These are phyloP conservation scores for Caenorhabditis becei DNA, from an alignment of 2,888 invertebrate species.

Conservation along the genomic window DNA sequence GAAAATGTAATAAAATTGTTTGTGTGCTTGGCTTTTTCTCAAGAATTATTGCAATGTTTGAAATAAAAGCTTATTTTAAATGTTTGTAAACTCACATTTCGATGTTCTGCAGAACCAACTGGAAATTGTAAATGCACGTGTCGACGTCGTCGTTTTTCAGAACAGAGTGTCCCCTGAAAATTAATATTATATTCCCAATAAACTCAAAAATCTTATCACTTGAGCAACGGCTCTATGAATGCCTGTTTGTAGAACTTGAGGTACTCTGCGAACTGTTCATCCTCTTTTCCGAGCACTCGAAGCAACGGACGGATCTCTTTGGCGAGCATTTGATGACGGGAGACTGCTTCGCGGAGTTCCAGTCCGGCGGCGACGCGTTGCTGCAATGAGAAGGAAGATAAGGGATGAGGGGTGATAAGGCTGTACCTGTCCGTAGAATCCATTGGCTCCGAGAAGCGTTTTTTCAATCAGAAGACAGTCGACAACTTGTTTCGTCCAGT, in stretches of 20 bases:
- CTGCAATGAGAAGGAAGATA: conserved; percentile 17
- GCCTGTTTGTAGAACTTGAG: conserved; percentile 62
- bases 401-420: neutral
- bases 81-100: conserved; percentile 42
- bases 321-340: conserved; percentile 68
- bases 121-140: conserved; percentile 60
- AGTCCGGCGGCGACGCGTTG: conserved; percentile 59
- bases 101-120: conserved; percentile 58
- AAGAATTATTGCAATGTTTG: too few species aligned
- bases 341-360: conserved; percentile 61
- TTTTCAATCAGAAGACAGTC: conserved; percentile 39
- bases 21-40: too few species aligned
- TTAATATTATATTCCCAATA: neutral
- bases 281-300: conserved; percentile 56
- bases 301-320: conserved; percentile 69
- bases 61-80: too few species aligned
- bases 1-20: too few species aligned
- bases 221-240: conserved; percentile 69
- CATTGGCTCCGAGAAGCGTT: conserved; percentile 32
- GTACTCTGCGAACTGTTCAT: conserved; percentile 51
- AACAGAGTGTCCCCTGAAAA: conserved; percentile 56
- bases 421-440: conserved; percentile 26
- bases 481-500: conserved; percentile 41
- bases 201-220: conserved; percentile 29
- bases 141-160: conserved; percentile 52